Percentiles rank a stretch among this genome's conserved stretches.
phyloP scores from a whole-genome alignment of 2,888 invertebrate genomes.

The Philereme vetulata region DNA sequence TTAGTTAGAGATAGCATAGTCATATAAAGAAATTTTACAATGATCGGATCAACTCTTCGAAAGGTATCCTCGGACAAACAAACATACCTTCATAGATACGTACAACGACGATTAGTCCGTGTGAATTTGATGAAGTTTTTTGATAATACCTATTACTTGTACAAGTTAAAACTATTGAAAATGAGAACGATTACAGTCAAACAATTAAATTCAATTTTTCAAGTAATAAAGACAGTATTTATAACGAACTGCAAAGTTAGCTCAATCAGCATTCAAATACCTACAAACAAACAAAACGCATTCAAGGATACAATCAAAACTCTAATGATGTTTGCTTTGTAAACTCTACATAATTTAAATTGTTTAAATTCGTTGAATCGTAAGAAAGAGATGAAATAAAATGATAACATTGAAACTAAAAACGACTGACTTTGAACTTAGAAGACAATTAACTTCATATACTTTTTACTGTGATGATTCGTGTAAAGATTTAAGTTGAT shows the following conservation, averaged over 20 bases:
- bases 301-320: slow-evolving; percentile 9
- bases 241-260: slow-evolving; percentile 25
- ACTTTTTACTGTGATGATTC: too few species aligned
- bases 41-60: too few species aligned
- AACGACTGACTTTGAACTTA: too few species aligned
- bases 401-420: slow-evolving; percentile 24
- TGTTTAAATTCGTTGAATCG: slow-evolving; percentile 6
- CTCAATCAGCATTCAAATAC: slow-evolving; percentile 24
- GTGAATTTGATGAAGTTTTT: not conserved
- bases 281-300: slow-evolving; percentile 25
- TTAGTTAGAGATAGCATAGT: too few species aligned
- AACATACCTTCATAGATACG: too few species aligned
- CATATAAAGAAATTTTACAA: too few species aligned
- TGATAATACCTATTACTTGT: slow-evolving; percentile 23
- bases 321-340: slow-evolving; percentile 10
- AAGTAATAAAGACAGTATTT: slow-evolving; percentile 7
- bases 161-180: slow-evolving; percentile 4
- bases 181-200: slow-evolving; percentile 14
- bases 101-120: too few species aligned
- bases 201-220: slow-evolving; percentile 16
- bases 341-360: slow-evolving; percentile 9
- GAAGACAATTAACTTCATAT: too few species aligned
- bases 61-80: too few species aligned
- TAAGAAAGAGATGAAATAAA: slow-evolving; percentile 29
- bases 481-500: too few species aligned